These are phyloP conservation scores for Cephus sareptanus DNA, from an alignment of 2,888 invertebrate genomes.

Conservation along the genomic window DNA sequence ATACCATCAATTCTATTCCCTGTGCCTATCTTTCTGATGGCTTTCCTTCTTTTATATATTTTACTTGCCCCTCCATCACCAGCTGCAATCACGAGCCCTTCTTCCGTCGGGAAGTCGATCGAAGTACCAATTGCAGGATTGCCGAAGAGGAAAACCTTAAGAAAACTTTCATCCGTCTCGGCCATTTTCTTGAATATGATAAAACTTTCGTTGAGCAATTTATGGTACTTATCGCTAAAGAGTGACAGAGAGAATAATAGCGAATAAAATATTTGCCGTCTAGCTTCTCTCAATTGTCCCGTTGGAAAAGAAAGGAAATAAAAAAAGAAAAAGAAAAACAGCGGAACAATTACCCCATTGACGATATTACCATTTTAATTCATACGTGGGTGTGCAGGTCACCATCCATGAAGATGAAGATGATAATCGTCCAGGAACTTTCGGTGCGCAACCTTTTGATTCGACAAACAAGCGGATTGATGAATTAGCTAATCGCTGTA, in stretches of 20 bases:
- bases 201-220: background rate
- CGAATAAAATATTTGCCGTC: background rate
- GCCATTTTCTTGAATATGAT: background rate
- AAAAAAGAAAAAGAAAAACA: slow-evolving; percentile 14
- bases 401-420: background rate
- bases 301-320: background rate
- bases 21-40: background rate
- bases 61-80: background rate
- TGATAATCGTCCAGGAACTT: slow-evolving; percentile 26
- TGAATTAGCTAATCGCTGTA: slow-evolving; percentile 34
- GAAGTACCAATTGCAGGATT: background rate
- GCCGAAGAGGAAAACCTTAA: background rate
- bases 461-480: slow-evolving; percentile 35
- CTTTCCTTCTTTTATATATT: background rate
- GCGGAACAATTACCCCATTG: slow-evolving; percentile 34
- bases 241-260: background rate
- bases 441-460: slow-evolving; percentile 2
- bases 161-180: background rate
- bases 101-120: background rate
- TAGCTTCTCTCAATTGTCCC: background rate
- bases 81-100: background rate
- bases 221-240: background rate
- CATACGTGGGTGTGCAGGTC: slow-evolving; percentile 30
- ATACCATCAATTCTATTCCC: background rate
- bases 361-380: slow-evolving; percentile 37